These are phyloP conservation scores for Acanthopagrus latus DNA, from an alignment of 2,797 vertebrate genomes.

Conservation along the genomic window DNA sequence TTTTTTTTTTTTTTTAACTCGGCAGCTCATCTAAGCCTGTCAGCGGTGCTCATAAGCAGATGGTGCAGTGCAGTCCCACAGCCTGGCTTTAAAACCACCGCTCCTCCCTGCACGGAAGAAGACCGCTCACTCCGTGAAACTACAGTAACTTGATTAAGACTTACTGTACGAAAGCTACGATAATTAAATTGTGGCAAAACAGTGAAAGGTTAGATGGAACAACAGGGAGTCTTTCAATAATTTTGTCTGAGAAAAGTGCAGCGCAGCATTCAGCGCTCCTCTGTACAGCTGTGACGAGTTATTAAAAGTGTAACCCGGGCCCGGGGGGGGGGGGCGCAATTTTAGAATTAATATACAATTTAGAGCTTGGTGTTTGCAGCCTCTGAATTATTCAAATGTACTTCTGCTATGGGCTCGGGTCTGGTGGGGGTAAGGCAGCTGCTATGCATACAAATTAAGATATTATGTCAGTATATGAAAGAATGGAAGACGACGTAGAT, in stretches of 20 bases:
- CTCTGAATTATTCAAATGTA: constrained; percentile 81
- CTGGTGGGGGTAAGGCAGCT: constrained; percentile 52
- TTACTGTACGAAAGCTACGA: constrained; percentile 54
- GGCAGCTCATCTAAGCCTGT: constrained; percentile 36
- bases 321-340: constrained; percentile 73
- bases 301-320: constrained; percentile 76
- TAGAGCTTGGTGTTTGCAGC: constrained; percentile 78
- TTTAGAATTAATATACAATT: constrained; percentile 86
- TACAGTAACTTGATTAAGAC: constrained; percentile 68
- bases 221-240: constrained; percentile 63
- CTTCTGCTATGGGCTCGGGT: constrained; percentile 58
- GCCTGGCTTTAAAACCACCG: constrained; percentile 26
- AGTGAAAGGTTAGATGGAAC: constrained; percentile 51
- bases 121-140: constrained; percentile 13
- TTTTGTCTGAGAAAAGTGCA: constrained; percentile 58
- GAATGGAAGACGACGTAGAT: constrained; percentile 62
- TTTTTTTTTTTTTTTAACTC: constrained; percentile 19
- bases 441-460: constrained; percentile 77
- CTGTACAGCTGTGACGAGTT: constrained; percentile 73
- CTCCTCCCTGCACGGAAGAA: constrained; percentile 30
- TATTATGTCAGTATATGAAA: constrained; percentile 67
- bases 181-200: constrained; percentile 65
- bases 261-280: constrained; percentile 34
- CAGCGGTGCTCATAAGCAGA: constrained; percentile 44
- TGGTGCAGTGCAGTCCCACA: constrained; percentile 37